Evolutionary conservation across 2,113 vertebrate genomes (phyloP).

Genomic region (Pelvicachromis taeniatus): DNA sequence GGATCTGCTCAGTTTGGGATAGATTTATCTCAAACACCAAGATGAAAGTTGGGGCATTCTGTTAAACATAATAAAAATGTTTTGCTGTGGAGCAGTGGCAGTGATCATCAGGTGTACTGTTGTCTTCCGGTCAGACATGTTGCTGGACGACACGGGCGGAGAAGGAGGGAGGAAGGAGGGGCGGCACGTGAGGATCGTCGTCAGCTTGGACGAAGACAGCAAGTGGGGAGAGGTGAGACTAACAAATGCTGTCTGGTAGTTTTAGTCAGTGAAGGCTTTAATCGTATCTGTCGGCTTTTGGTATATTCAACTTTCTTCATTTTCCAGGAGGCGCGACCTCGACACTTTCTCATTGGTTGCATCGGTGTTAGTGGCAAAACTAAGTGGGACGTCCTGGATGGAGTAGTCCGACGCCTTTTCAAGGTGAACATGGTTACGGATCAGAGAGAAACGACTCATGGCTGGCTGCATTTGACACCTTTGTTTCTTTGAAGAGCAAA

Average conservation of each 20-base stretch:
- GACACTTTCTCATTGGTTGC: constrained; percentile 91
- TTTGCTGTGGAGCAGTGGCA: background rate
- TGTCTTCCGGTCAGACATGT: constrained; percentile 80
- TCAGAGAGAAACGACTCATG: too few species aligned
- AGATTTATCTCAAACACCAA: background rate
- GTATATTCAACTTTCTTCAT: background rate
- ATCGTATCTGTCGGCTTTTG: background rate
- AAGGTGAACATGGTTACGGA: constrained; percentile 73
- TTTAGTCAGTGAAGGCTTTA: background rate
- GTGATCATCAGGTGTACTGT: background rate
- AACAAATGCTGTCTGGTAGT: background rate
- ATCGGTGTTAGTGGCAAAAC: constrained; percentile 98
- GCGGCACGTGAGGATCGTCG: constrained; percentile 90
- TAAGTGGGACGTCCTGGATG: constrained; percentile 97
- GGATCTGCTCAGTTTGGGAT: background rate
- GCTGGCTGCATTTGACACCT: background rate
- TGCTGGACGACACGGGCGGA: constrained; percentile 86
- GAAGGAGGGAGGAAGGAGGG: constrained; percentile 91
- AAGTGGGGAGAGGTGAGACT: constrained; percentile 88
- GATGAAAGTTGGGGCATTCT: background rate
- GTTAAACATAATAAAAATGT: fast-evolving
- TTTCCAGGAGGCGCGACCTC: constrained; percentile 79
- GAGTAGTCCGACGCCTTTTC: constrained; percentile 90
- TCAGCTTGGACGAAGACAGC: constrained; percentile 83
- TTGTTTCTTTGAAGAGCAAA: background rate